Conservation (phyloP, 1,140 invertebrate species). For the Panagrolaimus sp. region DNA sequence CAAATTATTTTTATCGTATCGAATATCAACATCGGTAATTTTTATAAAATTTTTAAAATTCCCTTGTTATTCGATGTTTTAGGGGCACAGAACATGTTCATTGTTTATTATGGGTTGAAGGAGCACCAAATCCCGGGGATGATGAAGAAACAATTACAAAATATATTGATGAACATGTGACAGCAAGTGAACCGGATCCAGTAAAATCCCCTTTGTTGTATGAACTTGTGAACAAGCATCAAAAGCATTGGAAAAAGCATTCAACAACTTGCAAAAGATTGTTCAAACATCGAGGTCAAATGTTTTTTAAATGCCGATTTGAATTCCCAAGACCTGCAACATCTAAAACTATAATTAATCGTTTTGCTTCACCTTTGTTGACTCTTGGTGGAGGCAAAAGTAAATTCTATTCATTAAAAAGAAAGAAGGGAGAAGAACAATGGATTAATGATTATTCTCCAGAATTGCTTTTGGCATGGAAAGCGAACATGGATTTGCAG, state of each 20-base stretch:
- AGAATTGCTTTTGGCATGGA: not conserved
- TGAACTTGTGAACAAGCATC: not conserved
- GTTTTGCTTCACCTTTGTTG: not conserved
- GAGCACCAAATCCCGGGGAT: not conserved
- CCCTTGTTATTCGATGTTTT: no score
- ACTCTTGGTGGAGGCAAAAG: not conserved
- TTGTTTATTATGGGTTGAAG: not conserved
- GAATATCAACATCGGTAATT: constrained; percentile 4
- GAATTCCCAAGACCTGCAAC: no score
- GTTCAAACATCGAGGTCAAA: no score
- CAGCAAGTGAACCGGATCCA: not conserved
- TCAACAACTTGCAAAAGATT: no score
- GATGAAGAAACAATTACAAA: not conserved
- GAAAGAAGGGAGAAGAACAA: not conserved
- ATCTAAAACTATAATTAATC: no score
- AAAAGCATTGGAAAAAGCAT: not conserved
- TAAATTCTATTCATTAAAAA: not conserved
- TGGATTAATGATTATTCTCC: constrained; percentile 11
- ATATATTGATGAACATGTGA: not conserved
- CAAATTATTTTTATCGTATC: not conserved
- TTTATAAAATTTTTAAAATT: no score
- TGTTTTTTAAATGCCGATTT: no score
- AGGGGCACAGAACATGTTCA: not conserved
- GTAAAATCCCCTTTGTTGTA: not conserved
- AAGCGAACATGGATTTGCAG: not conserved